phyloP scores from a whole-genome alignment of 2,797 vertebrate genomes.

The Channallabes apus region DNA sequence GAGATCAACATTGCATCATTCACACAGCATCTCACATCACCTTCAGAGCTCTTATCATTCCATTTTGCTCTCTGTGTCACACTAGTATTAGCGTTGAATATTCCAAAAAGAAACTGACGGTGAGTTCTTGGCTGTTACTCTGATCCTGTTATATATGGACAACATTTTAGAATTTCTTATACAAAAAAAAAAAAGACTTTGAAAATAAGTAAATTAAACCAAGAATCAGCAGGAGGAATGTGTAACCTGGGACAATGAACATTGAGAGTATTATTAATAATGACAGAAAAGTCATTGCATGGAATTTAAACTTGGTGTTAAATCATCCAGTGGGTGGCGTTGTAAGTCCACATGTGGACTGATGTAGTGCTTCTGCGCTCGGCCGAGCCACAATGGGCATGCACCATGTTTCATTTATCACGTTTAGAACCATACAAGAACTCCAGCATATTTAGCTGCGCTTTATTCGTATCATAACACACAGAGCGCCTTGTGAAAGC shows the following conservation, averaged over 20 bases:
- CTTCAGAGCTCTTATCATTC: slow-evolving; percentile 41
- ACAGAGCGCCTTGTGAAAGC: slow-evolving; percentile 51
- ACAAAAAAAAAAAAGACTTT: background rate
- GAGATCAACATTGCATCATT: slow-evolving; percentile 52
- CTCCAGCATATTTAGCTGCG: slow-evolving; percentile 76
- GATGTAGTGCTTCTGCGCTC: slow-evolving; percentile 5
- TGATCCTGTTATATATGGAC: background rate
- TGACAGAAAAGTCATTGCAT: background rate
- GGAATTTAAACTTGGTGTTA: slow-evolving; percentile 7
- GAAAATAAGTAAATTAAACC: background rate
- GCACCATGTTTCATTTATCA: slow-evolving; percentile 77
- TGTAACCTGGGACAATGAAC: background rate
- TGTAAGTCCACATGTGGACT: slow-evolving; percentile 63
- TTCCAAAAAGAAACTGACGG: slow-evolving; percentile 40
- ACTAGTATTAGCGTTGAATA: slow-evolving; percentile 26
- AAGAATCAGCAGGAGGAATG: background rate
- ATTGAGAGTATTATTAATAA: background rate
- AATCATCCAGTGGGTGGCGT: slow-evolving; percentile 71
- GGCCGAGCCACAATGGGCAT: slow-evolving; percentile 66
- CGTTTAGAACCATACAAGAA: slow-evolving; percentile 65
- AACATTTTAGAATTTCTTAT: background rate
- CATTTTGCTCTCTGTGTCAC: slow-evolving; percentile 38
- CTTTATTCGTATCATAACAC: slow-evolving; percentile 64
- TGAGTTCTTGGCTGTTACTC: slow-evolving; percentile 33
- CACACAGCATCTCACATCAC: slow-evolving; percentile 40